These are phyloP conservation scores for Saxidomus purpurata DNA, from an alignment of 1,140 invertebrate genomes.

Conservation along the genomic window DNA sequence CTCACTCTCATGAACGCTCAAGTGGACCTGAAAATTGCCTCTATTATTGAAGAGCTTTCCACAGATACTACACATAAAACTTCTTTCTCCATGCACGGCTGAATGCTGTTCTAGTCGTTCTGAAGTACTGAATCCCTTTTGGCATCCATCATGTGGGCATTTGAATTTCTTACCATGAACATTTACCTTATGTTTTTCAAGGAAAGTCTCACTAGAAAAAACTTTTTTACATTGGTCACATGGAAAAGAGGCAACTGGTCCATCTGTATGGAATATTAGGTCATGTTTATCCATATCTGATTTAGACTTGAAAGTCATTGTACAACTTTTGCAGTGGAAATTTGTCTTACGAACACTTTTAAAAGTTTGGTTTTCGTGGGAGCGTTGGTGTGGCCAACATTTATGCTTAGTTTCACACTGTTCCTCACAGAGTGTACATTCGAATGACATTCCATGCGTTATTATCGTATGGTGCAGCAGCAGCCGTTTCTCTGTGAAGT, in stretches of 20 bases:
- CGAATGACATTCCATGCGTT: background rate
- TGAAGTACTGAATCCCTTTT: background rate
- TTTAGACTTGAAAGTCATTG: background rate
- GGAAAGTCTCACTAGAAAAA: background rate
- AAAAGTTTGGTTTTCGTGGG: background rate
- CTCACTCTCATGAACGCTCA: background rate
- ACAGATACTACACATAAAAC: constrained; percentile 43
- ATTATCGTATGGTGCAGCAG: constrained; percentile 14
- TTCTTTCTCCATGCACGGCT: background rate
- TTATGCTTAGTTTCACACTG: background rate
- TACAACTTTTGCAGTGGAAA: background rate
- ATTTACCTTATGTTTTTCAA: constrained; percentile 2
- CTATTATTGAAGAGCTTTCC: constrained; percentile 7
- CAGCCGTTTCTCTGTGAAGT: background rate
- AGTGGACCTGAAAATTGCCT: background rate
- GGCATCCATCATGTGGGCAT: background rate
- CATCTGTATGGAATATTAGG: background rate
- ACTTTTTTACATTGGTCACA: constrained; percentile 41
- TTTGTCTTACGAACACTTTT: background rate
- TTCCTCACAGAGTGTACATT: background rate
- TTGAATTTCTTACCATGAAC: background rate
- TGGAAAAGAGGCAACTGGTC: background rate
- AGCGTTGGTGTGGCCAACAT: background rate
- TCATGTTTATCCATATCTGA: background rate
- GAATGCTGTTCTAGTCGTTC: background rate